Evolutionary conservation across 1,140 invertebrate genomes (phyloP).

Genomic region (Zaprionus capensis): DNA sequence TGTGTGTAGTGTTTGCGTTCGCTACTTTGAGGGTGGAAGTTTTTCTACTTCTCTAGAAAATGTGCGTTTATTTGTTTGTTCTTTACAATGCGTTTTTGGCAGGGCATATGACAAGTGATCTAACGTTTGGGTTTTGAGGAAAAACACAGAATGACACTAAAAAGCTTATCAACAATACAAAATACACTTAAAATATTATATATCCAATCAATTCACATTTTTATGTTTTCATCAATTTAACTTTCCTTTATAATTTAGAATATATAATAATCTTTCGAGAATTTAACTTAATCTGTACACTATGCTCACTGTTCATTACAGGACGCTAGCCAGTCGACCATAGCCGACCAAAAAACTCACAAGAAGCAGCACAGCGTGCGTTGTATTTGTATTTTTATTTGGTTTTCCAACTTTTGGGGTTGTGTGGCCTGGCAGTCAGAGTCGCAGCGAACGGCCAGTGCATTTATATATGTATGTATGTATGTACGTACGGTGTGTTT

Average conservation of each 20-base stretch:
- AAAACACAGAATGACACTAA: not conserved
- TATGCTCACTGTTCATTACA: not conserved
- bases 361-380: slow-evolving; percentile 68
- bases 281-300: not conserved
- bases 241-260: not conserved
- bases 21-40: slow-evolving; percentile 79
- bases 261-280: not conserved
- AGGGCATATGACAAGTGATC: slow-evolving; percentile 57
- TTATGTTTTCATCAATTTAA: not conserved
- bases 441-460: slow-evolving; percentile 46
- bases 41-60: slow-evolving; percentile 83
- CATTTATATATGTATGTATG: slow-evolving; percentile 26
- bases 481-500: slow-evolving; percentile 26
- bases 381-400: slow-evolving; percentile 81
- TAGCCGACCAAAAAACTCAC: slow-evolving; percentile 49
- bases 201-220: not conserved
- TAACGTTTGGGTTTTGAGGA: slow-evolving; percentile 22
- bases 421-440: slow-evolving; percentile 58
- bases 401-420: slow-evolving; percentile 81
- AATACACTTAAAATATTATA: not conserved
- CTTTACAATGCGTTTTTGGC: slow-evolving; percentile 64
- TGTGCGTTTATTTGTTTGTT: slow-evolving; percentile 80
- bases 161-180: not conserved
- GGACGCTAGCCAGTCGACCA: slow-evolving; percentile 40
- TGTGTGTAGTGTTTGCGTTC: slow-evolving; percentile 59